These are phyloP conservation scores for Drosophila subquinaria DNA, from an alignment of 2,888 invertebrate species.

Conservation along the genomic window DNA sequence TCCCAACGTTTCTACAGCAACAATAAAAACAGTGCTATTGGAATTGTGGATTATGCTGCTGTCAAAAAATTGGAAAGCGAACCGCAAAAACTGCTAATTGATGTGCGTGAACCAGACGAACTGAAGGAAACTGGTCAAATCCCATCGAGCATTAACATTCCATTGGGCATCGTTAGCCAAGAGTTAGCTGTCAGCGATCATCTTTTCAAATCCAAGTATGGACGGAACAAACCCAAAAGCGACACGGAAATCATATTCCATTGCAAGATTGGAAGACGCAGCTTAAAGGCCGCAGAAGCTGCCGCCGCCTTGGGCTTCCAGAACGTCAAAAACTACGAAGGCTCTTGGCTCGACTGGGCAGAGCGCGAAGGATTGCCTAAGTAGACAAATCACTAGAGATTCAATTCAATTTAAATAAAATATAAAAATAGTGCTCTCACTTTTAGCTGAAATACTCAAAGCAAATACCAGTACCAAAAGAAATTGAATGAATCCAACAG, in stretches of 20 bases:
- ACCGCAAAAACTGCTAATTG: conserved; percentile 88
- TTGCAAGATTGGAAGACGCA: conserved; percentile 89
- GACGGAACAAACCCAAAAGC: conserved; percentile 87
- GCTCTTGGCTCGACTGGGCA: conserved; percentile 85
- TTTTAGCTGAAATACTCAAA: conserved; percentile 12
- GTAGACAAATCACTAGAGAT: conserved; percentile 29
- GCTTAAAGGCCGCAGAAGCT: conserved; percentile 88
- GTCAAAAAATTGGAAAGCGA: conserved; percentile 86
- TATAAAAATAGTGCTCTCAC: neutral
- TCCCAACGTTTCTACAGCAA: conserved; percentile 31
- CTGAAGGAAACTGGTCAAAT: conserved; percentile 89
- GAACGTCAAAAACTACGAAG: conserved; percentile 82
- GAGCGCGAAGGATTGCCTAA: conserved; percentile 80
- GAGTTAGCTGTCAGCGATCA: conserved; percentile 75
- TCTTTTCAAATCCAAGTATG: conserved; percentile 87
- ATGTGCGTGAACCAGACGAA: conserved; percentile 92
- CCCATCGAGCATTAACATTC: conserved; percentile 91
- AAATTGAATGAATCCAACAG: conserved; percentile 60
- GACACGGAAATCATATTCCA: conserved; percentile 89
- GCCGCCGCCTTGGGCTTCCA: conserved; percentile 79
- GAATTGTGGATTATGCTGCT: conserved; percentile 65
- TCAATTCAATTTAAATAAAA: conserved; percentile 25
- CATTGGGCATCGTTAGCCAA: conserved; percentile 86
- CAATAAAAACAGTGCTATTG: conserved; percentile 33
- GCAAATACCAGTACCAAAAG: conserved; percentile 63